Conservation (phyloP, 1,140 invertebrate species). For the Anoplophora glabripennis region DNA sequence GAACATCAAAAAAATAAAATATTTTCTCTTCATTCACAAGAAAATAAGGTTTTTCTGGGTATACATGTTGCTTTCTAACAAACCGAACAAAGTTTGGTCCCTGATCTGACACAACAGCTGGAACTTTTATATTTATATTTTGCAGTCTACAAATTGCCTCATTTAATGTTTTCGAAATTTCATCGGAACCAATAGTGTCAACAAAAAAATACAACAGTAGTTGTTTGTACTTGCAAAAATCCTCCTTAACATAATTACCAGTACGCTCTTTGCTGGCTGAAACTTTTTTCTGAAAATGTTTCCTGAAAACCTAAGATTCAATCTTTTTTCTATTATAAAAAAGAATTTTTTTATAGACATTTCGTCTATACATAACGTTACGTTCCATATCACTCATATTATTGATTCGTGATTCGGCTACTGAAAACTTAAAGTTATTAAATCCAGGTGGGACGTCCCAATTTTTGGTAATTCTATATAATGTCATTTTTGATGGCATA, state of each 20-base stretch:
- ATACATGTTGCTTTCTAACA: conserved; percentile 25
- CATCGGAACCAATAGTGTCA: conserved; percentile 17
- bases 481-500: background rate
- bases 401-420: background rate
- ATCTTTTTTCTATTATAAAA: conserved; percentile 20
- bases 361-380: conserved; percentile 26
- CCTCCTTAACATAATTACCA: conserved; percentile 30
- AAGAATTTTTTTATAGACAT: conserved; percentile 27
- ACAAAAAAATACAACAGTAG: conserved; percentile 30
- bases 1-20: conserved; percentile 35
- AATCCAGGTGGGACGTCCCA: background rate
- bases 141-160: conserved; percentile 25
- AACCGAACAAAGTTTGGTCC: conserved; percentile 31
- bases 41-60: conserved; percentile 30
- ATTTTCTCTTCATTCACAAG: conserved; percentile 22
- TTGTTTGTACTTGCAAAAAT: conserved; percentile 34
- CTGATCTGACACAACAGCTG: conserved; percentile 18
- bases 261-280: conserved; percentile 18
- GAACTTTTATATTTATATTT: conserved; percentile 29
- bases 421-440: conserved; percentile 3
- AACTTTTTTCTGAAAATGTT: conserved; percentile 19
- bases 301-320: conserved; percentile 33
- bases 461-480: conserved; percentile 5
- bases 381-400: conserved; percentile 14
- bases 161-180: conserved; percentile 29